Evolutionary conservation across 2,797 vertebrate species (phyloP), one percentile per base, ranked within the genome.

Genomic region (Coranthus polyacanthus): DNA sequence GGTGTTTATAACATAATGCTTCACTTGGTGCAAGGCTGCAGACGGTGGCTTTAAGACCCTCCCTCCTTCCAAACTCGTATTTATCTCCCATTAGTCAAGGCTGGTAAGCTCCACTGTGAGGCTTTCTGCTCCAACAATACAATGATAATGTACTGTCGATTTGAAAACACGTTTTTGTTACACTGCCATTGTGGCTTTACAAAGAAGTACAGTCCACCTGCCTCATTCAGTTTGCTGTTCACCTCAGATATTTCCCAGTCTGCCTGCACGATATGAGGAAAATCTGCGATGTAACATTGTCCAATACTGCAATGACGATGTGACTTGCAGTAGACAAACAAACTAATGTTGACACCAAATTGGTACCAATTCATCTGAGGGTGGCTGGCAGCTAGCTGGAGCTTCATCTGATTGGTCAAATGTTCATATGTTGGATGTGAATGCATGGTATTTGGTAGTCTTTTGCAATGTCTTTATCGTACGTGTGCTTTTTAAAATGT

Each of bases 81-180:
- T 87, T 83, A 68, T 80, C 58, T 63, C 74, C 41, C 61, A 84
- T 89, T 87, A 88, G 87, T 86, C 83, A 85, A 51, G 83, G 38
- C 68, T 75, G 70, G 22, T 88, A 72, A 72, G 75, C 45, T 68
- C 50, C 26, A 16, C 66, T 24, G 71, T 15, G 17, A 41, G 55
- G 72, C 75, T 71, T 84, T 86, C 64, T 75, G 49, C 58, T 71
- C 45, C 55, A 56, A 82, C 81, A 79, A 87, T 58, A 24, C 60
- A 26, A 65, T 12, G 20, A 77, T 72, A 70, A 68, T 63, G 74
- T 64, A 61, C 57, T 63, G 70, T 52, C 57, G 58, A 77, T 72
- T 77, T 49, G 29, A 75, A 58, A 79, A 66, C 39, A 55, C 20
- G n/a, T 11, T 56, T 81, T 72, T 78, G 75, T 75, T 50, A 22